Evolutionary conservation across 2,888 invertebrate genomes (phyloP), one percentile per base, ranked within the genome.

Genomic region (Netelia inedita): DNA sequence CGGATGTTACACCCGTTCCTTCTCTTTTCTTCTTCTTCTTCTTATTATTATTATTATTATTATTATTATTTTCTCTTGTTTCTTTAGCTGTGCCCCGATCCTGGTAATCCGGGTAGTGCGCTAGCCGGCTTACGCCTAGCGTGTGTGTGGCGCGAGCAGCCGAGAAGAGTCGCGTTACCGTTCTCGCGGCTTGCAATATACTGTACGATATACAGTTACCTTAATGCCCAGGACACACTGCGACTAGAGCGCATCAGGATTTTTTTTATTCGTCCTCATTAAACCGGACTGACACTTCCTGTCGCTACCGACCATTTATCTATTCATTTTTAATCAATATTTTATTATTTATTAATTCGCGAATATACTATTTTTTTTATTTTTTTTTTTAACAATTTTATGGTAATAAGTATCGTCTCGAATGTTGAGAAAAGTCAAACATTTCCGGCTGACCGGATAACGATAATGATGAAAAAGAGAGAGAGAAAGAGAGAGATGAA

Each of bases 171-270:
- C 88, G 89, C 86, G 88, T 91, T 91, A 91, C 91, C 90, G 90
- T 91, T 87, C 89, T 21, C 80, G 86, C 87, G 79, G 84, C 82
- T 87, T 68, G 57, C 69, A 35, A 89, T 89, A 35, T 65, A 76
- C 68, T 72, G 61, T 76, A 76, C 76, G 59, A 80, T 84, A 84
- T 92, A 92, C 92, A 92, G 92, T 92, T 92, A 92, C 90, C 88
- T 92, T 91, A 91, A 92, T 92, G 88, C 86, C 88, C 88, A 87
- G 89, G 87, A 89, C 83, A 88, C 82, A 68, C 61, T 11, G 35
- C 43, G 53, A 53, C 16, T 9, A 53, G 35, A 46, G 28, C 21
- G 53, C 79, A 72, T 79, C 72, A 57, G 79, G 66, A 50, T 79
- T 73, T 80, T 50, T 57, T 11, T 63, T 79, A 53, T 46, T 72